phyloP scores from a whole-genome alignment of 2,888 invertebrate genomes.

The Mesorhabditis belari region DNA sequence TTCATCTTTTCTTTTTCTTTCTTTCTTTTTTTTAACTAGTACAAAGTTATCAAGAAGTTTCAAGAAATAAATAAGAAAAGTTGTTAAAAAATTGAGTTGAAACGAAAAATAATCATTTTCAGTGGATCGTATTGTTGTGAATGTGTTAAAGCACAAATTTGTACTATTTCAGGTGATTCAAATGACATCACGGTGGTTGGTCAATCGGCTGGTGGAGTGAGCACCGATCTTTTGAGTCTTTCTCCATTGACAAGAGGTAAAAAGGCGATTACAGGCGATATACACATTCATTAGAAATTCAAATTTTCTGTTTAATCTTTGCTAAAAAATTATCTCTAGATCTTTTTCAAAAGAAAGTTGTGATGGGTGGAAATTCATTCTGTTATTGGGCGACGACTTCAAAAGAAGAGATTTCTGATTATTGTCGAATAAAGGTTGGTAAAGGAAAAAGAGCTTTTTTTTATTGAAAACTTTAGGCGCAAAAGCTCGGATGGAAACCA shows the following conservation, averaged over 20 bases:
- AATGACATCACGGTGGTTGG: conserved; percentile 40
- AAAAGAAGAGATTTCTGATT: conserved; percentile 25
- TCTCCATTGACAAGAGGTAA: conserved; percentile 35
- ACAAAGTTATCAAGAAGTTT: too few species aligned
- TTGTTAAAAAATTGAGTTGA: too few species aligned
- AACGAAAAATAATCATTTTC: too few species aligned
- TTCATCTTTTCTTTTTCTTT: too few species aligned
- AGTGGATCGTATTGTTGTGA: too few species aligned
- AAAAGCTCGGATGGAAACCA: conserved; percentile 38
- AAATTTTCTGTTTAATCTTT: background rate
- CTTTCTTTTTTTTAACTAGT: too few species aligned
- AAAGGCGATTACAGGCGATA: too few species aligned
- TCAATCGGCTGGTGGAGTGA: conserved; percentile 43
- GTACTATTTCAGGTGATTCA: conserved; percentile 36
- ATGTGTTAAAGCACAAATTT: too few species aligned
- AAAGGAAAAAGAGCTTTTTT: background rate
- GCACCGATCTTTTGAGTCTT: conserved; percentile 41
- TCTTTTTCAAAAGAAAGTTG: conserved; percentile 40
- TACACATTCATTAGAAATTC: too few species aligned
- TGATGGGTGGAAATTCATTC: conserved; percentile 44
- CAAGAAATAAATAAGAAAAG: too few species aligned
- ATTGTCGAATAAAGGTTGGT: conserved; percentile 31
- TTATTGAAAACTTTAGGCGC: conserved; percentile 11
- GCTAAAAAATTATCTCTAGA: conserved; percentile 14
- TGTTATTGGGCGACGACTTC: conserved; percentile 39